Evolutionary conservation across 2,113 vertebrate genomes (phyloP), one percentile per base, ranked within the genome.

Genomic region (Sylvilagus bachmani): DNA sequence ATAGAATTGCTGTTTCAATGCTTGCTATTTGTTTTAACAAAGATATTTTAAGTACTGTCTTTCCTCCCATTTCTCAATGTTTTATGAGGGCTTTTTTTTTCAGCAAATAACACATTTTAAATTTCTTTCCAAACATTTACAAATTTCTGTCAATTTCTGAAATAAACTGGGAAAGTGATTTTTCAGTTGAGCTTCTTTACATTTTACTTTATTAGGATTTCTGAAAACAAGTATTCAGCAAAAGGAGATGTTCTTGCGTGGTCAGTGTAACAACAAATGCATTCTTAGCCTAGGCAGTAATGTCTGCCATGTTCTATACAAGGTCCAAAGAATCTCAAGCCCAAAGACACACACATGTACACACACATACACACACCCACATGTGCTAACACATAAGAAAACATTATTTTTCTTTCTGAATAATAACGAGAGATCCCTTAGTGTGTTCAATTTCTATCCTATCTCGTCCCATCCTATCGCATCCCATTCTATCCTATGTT

Each of bases 61-160:
- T 93, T 91, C 51, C 53, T 73, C 17, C 13, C 25, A 13, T 24
- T 78, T 89, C 74, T 89, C 51, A 38, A 69, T 83, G 25, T 86
- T 95, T 89, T 55, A 49, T 79, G n/a, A 49, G 5, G 44, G 7
- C 44, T 92, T 70, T 90, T 17, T 75, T 58, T 79, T 31, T 5
- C 91, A 64, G 51, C 74, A 95, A 89, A 64, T 33, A 93, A 95
- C 33, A 92, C 67, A 82, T 86, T 89, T 91, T 78, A 66, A 93
- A 73, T 86, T 31, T 29, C 27, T 89, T 84, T 53, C n/a, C 55
- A 85, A 86, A 91, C 53, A 61, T 86, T 93, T 64, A 87, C 25
- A 77, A 80, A 64, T 91, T 88, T 24, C 79, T 91, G 58, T 70
- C 31, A 69, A 80, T 53, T 95, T 92, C 84, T 61, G 55, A 96